phyloP scores from a whole-genome alignment of 2,113 vertebrate genomes.

The Cyanoderma ruficeps region DNA sequence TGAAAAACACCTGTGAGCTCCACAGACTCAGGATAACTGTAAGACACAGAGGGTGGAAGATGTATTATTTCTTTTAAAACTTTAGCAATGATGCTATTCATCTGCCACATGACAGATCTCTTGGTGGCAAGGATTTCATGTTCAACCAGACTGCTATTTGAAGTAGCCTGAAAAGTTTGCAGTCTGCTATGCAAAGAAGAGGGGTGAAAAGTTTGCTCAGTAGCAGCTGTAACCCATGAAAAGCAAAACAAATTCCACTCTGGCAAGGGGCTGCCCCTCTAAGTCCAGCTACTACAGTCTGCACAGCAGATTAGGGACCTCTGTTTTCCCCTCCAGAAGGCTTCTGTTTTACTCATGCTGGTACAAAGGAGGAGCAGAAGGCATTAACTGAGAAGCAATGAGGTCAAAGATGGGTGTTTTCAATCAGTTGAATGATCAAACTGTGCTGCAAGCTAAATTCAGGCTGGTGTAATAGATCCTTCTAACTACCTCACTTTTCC shows the following conservation, averaged over 20 bases:
- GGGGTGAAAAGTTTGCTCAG: not conserved
- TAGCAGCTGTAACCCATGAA: not conserved
- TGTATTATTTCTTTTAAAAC: conserved; percentile 14
- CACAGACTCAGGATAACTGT: not conserved
- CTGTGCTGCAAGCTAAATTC: not conserved
- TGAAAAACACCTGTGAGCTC: conserved; percentile 5
- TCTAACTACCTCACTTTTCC: not conserved
- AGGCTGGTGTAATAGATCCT: not conserved
- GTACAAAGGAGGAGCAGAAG: not conserved
- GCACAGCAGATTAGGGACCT: not conserved
- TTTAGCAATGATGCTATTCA: not conserved
- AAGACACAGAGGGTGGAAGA: not conserved
- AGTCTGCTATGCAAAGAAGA: not conserved
- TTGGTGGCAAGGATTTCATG: not conserved
- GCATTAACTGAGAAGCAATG: not conserved
- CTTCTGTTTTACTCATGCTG: not conserved
- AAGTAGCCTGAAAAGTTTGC: not conserved
- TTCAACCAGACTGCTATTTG: not conserved
- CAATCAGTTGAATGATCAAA: not conserved
- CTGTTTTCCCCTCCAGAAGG: not conserved
- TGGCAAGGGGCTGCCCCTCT: not conserved
- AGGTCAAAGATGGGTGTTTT: not conserved
- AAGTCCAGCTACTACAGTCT: not conserved
- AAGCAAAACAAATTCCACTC: not conserved
- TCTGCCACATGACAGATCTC: not conserved